Evolutionary conservation across 2,113 vertebrate species (phyloP).

Genomic region (Tragelaphus buxtoni): DNA sequence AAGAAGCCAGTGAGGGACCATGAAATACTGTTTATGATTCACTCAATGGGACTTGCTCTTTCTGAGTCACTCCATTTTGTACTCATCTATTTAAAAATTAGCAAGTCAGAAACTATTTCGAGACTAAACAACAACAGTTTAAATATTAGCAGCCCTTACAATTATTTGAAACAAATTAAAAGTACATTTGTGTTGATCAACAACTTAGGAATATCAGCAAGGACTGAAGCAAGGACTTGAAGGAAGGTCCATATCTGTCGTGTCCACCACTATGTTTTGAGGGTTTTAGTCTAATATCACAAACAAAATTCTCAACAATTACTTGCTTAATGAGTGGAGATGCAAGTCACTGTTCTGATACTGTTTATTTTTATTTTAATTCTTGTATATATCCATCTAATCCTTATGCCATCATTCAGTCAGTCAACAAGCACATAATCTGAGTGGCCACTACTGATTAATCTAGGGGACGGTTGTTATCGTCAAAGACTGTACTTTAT

Average conservation of each 20-base stretch:
- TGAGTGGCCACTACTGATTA: accelerated
- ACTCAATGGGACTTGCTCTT: background rate
- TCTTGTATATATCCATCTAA: background rate
- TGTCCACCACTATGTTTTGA: background rate
- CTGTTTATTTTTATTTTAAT: too few species aligned
- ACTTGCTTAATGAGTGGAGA: background rate
- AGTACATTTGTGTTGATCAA: background rate
- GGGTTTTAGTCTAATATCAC: background rate
- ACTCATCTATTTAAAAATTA: background rate
- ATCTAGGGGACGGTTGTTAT: background rate
- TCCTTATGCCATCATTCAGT: background rate
- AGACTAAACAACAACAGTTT: background rate
- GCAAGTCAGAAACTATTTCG: background rate
- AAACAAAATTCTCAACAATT: background rate
- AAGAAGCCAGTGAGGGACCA: background rate
- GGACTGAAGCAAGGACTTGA: background rate
- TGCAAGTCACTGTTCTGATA: background rate
- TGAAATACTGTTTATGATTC: background rate
- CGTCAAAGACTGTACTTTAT: background rate
- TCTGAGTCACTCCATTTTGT: background rate
- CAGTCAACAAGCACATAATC: background rate
- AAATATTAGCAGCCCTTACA: background rate
- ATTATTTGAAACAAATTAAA: background rate
- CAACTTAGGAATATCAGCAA: background rate
- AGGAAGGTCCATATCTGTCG: background rate